phyloP scores from a whole-genome alignment of 2,888 invertebrate species.

The Cotesia congregata region DNA sequence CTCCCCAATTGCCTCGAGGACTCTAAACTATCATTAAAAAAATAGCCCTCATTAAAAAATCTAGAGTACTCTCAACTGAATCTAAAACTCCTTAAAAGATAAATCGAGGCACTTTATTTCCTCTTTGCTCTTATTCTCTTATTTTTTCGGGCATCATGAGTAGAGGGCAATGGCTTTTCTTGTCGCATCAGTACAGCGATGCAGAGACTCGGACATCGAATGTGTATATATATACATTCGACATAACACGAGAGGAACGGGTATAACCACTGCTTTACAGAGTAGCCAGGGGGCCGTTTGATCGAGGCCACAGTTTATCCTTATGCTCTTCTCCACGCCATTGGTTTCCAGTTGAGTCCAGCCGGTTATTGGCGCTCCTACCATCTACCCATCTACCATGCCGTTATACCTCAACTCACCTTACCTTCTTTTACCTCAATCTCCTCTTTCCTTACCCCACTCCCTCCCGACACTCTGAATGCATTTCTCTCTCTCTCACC shows the following conservation, averaged over 20 bases:
- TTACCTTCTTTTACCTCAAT: conserved; percentile 43
- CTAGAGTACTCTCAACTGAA: conserved; percentile 2
- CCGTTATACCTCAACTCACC: conserved; percentile 56
- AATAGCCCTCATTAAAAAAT: neutral
- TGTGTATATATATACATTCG: neutral
- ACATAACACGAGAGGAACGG: conserved; percentile 51
- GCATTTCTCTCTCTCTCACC: conserved; percentile 22
- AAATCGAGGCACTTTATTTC: conserved; percentile 29
- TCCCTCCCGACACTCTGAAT: neutral
- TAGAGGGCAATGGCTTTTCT: conserved; percentile 2
- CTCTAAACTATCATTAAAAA: no score
- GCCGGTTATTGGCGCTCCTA: conserved; percentile 58
- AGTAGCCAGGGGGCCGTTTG: conserved; percentile 31
- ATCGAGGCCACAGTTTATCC: conserved; percentile 30
- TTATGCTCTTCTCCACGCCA: conserved; percentile 61
- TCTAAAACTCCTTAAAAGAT: neutral
- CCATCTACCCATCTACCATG: conserved; percentile 55
- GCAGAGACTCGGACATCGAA: neutral
- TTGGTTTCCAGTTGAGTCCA: conserved; percentile 65
- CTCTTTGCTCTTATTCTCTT: conserved; percentile 15
- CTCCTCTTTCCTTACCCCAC: conserved; percentile 33
- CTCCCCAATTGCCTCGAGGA: no score
- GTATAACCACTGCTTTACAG: conserved; percentile 40
- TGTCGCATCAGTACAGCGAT: neutral
- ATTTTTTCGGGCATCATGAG: conserved; percentile 12